phyloP scores from a whole-genome alignment of 2,113 vertebrate genomes.

The Illadopsis cleaveri region DNA sequence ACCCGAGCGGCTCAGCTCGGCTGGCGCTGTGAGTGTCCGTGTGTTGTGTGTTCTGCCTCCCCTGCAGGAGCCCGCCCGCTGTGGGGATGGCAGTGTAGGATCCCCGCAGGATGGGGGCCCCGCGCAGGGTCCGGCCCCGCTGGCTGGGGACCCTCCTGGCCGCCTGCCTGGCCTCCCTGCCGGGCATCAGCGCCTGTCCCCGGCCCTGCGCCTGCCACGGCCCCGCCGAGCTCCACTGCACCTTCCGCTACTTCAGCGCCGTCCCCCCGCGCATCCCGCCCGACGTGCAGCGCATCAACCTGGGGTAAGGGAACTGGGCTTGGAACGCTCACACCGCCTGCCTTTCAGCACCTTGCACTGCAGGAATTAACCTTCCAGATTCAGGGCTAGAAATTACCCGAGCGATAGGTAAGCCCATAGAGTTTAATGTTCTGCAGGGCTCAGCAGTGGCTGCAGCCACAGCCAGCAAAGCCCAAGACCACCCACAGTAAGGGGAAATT shows the following conservation, averaged over 20 bases:
- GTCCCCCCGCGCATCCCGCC: slow-evolving; percentile 80
- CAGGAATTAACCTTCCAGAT: rapidly evolving
- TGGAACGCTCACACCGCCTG: rapidly evolving
- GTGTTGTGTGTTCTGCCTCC: not conserved
- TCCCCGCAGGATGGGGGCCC: slow-evolving; percentile 71
- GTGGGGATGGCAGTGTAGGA: not conserved
- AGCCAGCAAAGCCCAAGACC: not conserved
- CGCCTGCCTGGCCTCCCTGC: slow-evolving; percentile 59
- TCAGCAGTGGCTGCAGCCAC: not conserved
- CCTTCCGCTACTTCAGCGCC: slow-evolving; percentile 86
- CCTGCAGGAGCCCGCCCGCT: not conserved
- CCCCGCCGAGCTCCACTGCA: slow-evolving; percentile 90
- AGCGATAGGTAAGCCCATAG: not conserved
- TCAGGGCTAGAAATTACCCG: not conserved
- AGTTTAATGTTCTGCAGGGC: not conserved
- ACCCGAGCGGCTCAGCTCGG: not conserved
- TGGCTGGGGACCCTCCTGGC: slow-evolving; percentile 66
- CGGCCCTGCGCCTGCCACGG: slow-evolving; percentile 83
- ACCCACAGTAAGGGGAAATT: not conserved
- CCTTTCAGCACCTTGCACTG: not conserved
- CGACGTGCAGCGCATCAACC: slow-evolving; percentile 84
- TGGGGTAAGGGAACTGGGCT: slow-evolving; percentile 80
- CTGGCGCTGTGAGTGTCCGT: rapidly evolving
- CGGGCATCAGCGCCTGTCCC: slow-evolving; percentile 77
- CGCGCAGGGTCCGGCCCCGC: not conserved